These are phyloP conservation scores for Tupaia chinensis DNA, from an alignment of 2,113 vertebrate genomes.

Conservation along the genomic window DNA sequence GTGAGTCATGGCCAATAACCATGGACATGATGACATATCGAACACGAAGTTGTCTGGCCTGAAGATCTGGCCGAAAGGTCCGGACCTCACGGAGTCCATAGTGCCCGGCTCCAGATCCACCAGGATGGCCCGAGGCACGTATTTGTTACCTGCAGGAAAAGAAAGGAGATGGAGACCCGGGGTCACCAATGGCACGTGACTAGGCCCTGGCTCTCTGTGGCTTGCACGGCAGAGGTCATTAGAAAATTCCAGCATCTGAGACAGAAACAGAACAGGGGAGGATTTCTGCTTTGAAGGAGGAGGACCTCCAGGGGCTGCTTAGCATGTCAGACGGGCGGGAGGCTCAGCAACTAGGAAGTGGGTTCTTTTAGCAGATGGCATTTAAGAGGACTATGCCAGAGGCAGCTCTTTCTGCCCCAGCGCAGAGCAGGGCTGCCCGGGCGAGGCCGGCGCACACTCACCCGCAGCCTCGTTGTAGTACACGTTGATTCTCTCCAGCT, in stretches of 20 bases:
- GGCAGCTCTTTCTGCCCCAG: background rate
- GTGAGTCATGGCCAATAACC: background rate
- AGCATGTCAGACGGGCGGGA: background rate
- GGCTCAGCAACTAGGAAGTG: background rate
- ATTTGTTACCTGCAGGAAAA: conserved; percentile 88
- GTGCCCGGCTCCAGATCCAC: conserved; percentile 92
- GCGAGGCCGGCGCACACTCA: conserved; percentile 65
- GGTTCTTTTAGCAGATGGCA: background rate
- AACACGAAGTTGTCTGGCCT: conserved; percentile 92
- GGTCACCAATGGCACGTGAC: background rate
- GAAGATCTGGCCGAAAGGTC: conserved; percentile 92
- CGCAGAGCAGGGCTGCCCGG: background rate
- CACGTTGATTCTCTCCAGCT: conserved; percentile 93
- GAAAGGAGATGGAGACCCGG: background rate
- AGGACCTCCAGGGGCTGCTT: background rate
- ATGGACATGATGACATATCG: conserved; percentile 78
- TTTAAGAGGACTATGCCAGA: background rate
- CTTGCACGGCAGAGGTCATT: background rate
- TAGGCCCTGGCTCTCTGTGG: background rate
- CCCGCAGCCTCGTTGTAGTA: conserved; percentile 94
- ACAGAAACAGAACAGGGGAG: conserved; percentile 1
- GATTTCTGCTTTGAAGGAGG: background rate
- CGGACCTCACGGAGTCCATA: conserved; percentile 91
- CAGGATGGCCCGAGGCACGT: conserved; percentile 89
- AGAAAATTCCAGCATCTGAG: background rate